Evolutionary conservation across 2,797 vertebrate species (phyloP), one percentile per base, ranked within the genome.

Genomic region (Coendou prehensilis): DNA sequence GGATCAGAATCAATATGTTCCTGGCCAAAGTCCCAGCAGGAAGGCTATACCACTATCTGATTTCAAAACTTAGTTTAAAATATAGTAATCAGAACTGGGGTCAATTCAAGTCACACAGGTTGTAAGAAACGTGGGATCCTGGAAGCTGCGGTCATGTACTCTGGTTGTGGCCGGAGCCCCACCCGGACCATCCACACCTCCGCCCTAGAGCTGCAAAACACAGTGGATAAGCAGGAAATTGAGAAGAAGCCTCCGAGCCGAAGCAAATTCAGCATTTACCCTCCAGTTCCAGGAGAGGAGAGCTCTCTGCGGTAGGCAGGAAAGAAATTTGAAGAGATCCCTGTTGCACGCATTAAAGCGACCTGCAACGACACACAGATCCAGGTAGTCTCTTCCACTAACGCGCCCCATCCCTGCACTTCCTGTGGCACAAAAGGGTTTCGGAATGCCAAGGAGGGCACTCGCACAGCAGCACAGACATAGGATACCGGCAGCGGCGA

Each of bases 351-450:
- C 97, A 98, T 99, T 93, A 99, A 99, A 98, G 99, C 99, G 9
- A 99, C 99, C 0, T 99, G 99, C 96, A 99, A 99, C 98, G 99
- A 99, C 98, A 99, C 99, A 28, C 99, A 99, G 91, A 98, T 99
- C 97, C 99, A 99, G 89, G 98, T 99, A 8, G 98, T 99, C 0
- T 98, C 99, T 94, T 98, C 98, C 11, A 59, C 97, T 0, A 99
- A 99, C 54, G 92, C 93, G 95, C 98, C 99, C 0, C 52, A 99
- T 23, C 98, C 99, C 73, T 98, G 83, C 10, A 98, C 99, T 0
- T 99, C 99, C 79, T 99, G 99, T 0, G 99, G 99, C 95, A 99
- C 99, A 0, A 99, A 99, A 82, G 99, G 99, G 14, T 99, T 99
- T 97, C 99, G 98, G 96, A 99, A 99, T 0, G 97, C 98, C 94